These are phyloP conservation scores for Aphelenchoides besseyi DNA, from an alignment of 1,140 invertebrate species.

Conservation along the genomic window DNA sequence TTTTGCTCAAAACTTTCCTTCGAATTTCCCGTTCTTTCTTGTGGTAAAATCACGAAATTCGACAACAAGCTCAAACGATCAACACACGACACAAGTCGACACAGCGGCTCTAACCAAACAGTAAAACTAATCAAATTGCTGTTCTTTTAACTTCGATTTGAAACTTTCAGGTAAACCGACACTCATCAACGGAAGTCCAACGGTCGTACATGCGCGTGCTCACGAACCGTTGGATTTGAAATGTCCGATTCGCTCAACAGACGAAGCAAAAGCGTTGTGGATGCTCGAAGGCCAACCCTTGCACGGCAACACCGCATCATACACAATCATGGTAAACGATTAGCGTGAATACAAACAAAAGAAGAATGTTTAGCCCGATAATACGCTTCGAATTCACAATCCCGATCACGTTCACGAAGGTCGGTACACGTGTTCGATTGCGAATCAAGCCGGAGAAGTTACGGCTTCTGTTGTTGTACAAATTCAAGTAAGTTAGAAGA, in stretches of 20 bases:
- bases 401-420: conserved; percentile 63
- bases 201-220: conserved; percentile 33
- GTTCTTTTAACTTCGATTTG: neutral
- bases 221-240: conserved; percentile 40
- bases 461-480: conserved; percentile 50
- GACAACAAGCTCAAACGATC: neutral
- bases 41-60: neutral
- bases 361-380: conserved; percentile 59
- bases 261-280: conserved; percentile 61
- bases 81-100: neutral
- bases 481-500: conserved; percentile 42
- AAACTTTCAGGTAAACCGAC: conserved; percentile 33
- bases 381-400: conserved; percentile 64
- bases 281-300: conserved; percentile 51
- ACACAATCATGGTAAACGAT: conserved; percentile 62
- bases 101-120: neutral
- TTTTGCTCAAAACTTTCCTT: neutral
- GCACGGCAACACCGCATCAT: conserved; percentile 59
- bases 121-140: neutral
- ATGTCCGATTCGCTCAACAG: conserved; percentile 40
- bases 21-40: neutral
- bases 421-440: conserved; percentile 63
- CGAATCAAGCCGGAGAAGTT: conserved; percentile 40
- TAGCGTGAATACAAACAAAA: conserved; percentile 24
- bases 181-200: conserved; percentile 21